A percentile compares a stretch with the other conserved stretches of the same genome.
Conservation (phyloP, 1,140 invertebrate genomes). For the Teleogryllus occipitalis region DNA sequence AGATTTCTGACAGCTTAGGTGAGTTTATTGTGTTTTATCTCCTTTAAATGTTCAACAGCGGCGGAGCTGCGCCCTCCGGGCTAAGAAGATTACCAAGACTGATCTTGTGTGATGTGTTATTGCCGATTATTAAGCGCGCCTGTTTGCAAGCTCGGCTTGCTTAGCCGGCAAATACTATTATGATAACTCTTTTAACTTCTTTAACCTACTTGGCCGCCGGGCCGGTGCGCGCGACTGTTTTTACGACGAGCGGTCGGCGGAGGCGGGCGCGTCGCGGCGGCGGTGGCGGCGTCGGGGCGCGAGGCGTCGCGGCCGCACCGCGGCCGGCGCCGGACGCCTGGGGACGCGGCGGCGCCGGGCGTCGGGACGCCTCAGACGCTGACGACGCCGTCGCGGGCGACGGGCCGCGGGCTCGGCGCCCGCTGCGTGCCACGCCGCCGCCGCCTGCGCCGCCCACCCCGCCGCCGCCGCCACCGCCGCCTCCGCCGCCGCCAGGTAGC, state of each 20-base stretch:
- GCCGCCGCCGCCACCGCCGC: no score
- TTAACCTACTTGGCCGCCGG: slow-evolving; percentile 7
- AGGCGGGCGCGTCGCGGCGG: no score
- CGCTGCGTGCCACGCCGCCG: no score
- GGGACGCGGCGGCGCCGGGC: no score
- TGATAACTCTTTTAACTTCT: slow-evolving; percentile 20
- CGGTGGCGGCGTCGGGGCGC: neutral
- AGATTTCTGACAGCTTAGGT: slow-evolving; percentile 37
- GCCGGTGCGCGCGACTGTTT: neutral
- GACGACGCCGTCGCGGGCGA: no score
- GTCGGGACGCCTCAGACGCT: no score
- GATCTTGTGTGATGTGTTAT: slow-evolving; percentile 27
- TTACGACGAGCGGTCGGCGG: neutral
- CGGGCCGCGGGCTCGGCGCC: no score
- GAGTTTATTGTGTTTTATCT: slow-evolving; percentile 37
- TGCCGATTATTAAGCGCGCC: slow-evolving; percentile 20
- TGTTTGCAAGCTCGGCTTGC: neutral
- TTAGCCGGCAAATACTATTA: slow-evolving; percentile 18
- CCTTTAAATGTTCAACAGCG: slow-evolving; percentile 33
- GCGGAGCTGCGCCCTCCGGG: slow-evolving; percentile 25
- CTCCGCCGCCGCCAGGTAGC: no score
- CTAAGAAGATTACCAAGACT: slow-evolving; percentile 34
- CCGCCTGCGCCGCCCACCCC: no score
- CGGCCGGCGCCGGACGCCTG: no score
- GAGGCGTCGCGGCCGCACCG: neutral